phyloP scores from a whole-genome alignment of 2,113 vertebrate genomes.

The Platysteira castanea region DNA sequence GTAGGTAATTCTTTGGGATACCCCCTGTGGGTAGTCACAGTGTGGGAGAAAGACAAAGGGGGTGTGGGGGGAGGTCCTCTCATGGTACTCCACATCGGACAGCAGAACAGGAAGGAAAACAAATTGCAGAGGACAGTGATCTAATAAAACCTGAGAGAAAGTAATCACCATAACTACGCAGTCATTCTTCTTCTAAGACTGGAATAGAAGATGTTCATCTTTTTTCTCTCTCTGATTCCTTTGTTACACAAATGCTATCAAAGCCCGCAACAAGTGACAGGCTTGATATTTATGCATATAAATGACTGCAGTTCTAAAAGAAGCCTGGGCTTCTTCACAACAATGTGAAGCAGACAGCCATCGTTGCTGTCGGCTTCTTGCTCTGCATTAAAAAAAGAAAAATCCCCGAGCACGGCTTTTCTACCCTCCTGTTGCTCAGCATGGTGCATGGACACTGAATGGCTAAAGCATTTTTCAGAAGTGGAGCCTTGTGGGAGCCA shows the following conservation, averaged over 20 bases:
- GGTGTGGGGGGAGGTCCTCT: not conserved
- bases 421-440: not conserved
- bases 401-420: not conserved
- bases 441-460: not conserved
- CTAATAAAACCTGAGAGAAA: conserved; percentile 23
- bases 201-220: not conserved
- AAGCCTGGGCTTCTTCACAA: not conserved
- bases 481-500: not conserved
- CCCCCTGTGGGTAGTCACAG: not conserved
- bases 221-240: not conserved
- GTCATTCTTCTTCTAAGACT: not conserved
- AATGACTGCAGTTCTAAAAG: conserved; percentile 26
- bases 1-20: not conserved
- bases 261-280: conserved; percentile 44
- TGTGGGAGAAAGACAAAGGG: not conserved
- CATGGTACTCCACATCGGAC: rapidly evolving
- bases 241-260: conserved; percentile 28
- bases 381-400: not conserved
- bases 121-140: not conserved
- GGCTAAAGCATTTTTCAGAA: not conserved
- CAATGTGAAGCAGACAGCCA: not conserved
- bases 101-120: conserved; percentile 9
- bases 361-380: not conserved
- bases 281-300: conserved; percentile 28
- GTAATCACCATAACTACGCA: not conserved